Percentiles rank a stretch among this genome's conserved stretches.
phyloP scores from a whole-genome alignment of 2,113 vertebrate genomes.

The Mohoua ochrocephala region DNA sequence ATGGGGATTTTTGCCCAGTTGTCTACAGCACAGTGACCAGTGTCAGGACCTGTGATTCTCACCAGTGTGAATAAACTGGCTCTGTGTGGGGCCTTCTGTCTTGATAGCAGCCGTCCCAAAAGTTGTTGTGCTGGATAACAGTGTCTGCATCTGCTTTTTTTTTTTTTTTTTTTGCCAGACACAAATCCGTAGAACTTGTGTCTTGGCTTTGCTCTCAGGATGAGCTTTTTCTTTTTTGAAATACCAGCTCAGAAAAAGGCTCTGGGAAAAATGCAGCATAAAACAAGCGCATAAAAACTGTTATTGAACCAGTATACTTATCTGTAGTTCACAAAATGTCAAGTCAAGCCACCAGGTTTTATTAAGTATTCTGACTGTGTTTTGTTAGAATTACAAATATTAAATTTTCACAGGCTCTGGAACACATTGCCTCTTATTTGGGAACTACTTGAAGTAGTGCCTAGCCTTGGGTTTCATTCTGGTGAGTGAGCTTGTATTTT shows the following conservation, averaged over 20 bases:
- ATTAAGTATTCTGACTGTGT: constrained; percentile 13
- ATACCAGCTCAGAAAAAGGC: not conserved
- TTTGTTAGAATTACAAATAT: constrained; percentile 53
- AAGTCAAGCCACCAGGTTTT: constrained; percentile 17
- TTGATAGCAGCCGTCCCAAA: not conserved
- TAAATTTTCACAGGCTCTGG: not conserved
- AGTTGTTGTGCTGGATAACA: not conserved
- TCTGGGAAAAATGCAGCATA: not conserved
- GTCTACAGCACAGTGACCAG: not conserved
- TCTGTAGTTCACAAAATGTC: constrained; percentile 30
- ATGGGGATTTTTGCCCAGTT: not conserved
- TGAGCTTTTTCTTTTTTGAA: not conserved
- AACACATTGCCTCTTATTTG: not conserved
- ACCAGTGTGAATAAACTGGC: not conserved
- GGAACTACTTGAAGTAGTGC: not conserved
- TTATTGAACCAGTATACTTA: not conserved
- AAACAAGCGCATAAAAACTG: constrained; percentile 6
- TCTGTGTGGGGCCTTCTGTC: not conserved
- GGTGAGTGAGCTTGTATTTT: not conserved
- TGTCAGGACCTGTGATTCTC: not conserved
- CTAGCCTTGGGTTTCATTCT: constrained; percentile 31
- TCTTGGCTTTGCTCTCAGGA: not conserved
- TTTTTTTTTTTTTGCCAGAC: not conserved
- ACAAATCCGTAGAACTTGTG: not conserved
- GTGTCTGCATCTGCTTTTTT: not conserved